These are phyloP conservation scores for Nylanderia fulva DNA, from an alignment of 1,140 invertebrate genomes.

Conservation along the genomic window DNA sequence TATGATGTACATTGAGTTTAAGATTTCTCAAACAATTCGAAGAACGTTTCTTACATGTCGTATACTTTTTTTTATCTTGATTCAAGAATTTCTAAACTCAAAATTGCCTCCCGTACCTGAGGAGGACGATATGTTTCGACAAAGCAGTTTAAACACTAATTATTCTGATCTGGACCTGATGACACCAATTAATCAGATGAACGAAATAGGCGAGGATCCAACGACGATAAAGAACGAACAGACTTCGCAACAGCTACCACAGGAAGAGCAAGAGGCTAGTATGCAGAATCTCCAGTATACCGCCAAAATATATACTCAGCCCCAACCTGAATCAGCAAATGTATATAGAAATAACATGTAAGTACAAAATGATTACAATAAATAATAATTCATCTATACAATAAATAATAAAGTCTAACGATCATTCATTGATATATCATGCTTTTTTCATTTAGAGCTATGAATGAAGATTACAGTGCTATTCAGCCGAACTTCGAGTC, in stretches of 20 bases:
- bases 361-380: constrained; percentile 42
- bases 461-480: constrained; percentile 75
- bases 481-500: constrained; percentile 76
- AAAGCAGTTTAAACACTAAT: constrained; percentile 77
- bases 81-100: constrained; percentile 87
- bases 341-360: constrained; percentile 81
- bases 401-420: not conserved
- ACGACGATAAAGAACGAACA: constrained; percentile 73
- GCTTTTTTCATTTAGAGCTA: constrained; percentile 67
- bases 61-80: constrained; percentile 16
- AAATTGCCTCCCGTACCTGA: constrained; percentile 89
- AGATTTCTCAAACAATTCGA: not conserved
- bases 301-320: constrained; percentile 82
- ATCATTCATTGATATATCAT: not conserved
- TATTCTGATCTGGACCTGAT: constrained; percentile 85
- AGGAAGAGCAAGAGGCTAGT: constrained; percentile 66
- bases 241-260: constrained; percentile 64
- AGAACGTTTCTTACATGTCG: not conserved
- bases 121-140: constrained; percentile 86
- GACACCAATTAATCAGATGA: constrained; percentile 81
- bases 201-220: constrained; percentile 72
- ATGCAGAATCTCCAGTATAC: constrained; percentile 84
- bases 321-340: constrained; percentile 71
- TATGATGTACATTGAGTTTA: not conserved
- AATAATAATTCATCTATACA: not conserved